Conservation (phyloP, 2,797 vertebrate species). For the Cephalopachus bancanus region DNA sequence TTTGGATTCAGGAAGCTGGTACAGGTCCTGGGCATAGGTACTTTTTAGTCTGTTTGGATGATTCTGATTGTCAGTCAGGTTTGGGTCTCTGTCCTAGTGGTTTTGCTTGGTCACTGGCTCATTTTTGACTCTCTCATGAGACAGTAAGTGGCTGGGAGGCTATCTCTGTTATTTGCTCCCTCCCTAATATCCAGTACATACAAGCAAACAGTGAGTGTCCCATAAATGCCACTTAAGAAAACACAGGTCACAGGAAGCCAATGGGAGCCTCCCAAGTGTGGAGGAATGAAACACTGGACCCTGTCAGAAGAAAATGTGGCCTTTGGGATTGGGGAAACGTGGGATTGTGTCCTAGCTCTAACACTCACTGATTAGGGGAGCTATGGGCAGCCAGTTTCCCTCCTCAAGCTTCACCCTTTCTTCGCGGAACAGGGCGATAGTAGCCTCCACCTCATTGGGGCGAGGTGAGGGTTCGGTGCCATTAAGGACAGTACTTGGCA, state of each 20-base stretch:
- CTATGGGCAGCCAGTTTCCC: neutral
- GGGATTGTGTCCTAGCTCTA: neutral
- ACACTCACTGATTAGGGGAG: neutral
- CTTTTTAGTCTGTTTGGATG: neutral
- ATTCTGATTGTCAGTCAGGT: neutral
- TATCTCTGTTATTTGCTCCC: neutral
- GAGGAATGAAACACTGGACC: no score
- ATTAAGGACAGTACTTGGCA: neutral
- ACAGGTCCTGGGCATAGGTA: neutral
- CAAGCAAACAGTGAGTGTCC: neutral
- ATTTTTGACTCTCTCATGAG: neutral
- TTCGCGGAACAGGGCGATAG: no score
- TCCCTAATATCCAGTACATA: neutral
- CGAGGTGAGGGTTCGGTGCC: neutral
- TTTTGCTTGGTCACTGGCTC: neutral
- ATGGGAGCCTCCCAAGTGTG: neutral
- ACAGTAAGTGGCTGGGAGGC: neutral
- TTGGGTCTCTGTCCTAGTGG: neutral
- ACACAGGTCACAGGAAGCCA: neutral
- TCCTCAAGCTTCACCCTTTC: neutral
- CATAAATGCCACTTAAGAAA: neutral
- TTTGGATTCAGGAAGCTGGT: neutral
- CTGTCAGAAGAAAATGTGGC: neutral
- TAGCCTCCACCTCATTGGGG: fast-evolving
- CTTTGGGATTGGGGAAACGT: neutral